Conservation (phyloP, 2,888 invertebrate species). For the Lasioglossum figueresi region DNA sequence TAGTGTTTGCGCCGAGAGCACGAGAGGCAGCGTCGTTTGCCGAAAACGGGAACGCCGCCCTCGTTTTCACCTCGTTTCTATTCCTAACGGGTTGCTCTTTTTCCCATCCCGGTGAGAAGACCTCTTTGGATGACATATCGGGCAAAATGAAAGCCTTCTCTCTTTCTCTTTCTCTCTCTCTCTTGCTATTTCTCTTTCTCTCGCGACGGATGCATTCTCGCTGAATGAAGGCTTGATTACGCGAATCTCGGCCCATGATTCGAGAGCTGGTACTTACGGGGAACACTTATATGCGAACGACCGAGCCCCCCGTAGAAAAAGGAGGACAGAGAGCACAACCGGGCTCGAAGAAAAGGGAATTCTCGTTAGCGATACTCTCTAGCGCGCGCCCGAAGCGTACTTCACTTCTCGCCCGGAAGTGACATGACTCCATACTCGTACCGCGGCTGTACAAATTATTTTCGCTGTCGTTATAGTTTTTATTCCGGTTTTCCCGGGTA, state of each 20-base stretch:
- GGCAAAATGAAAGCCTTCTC: conserved; percentile 26
- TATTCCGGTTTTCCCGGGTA: neutral
- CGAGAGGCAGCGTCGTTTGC: neutral
- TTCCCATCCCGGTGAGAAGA: conserved; percentile 2
- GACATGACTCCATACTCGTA: neutral
- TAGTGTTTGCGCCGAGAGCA: neutral
- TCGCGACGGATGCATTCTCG: conserved; percentile 33
- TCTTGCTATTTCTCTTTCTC: neutral
- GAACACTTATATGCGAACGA: conserved; percentile 15
- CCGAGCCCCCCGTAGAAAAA: conserved; percentile 6
- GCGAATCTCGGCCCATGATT: conserved; percentile 51
- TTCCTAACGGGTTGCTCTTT: conserved; percentile 14
- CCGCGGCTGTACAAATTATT: conserved; percentile 9
- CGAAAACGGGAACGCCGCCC: conserved; percentile 35
- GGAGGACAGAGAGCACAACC: neutral
- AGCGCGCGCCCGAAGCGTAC: conserved; percentile 16
- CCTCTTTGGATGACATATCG: conserved; percentile 31
- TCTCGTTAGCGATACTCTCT: conserved; percentile 43
- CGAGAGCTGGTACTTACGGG: conserved; percentile 45
- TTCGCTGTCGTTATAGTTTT: neutral
- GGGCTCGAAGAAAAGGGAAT: conserved; percentile 34
- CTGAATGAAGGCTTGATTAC: conserved; percentile 56
- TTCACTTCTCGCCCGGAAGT: conserved; percentile 13
- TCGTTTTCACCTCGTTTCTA: conserved; percentile 40
- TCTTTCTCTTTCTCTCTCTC: neutral